phyloP scores from a whole-genome alignment of 2,888 invertebrate species.

The Coelopa pilipes region DNA sequence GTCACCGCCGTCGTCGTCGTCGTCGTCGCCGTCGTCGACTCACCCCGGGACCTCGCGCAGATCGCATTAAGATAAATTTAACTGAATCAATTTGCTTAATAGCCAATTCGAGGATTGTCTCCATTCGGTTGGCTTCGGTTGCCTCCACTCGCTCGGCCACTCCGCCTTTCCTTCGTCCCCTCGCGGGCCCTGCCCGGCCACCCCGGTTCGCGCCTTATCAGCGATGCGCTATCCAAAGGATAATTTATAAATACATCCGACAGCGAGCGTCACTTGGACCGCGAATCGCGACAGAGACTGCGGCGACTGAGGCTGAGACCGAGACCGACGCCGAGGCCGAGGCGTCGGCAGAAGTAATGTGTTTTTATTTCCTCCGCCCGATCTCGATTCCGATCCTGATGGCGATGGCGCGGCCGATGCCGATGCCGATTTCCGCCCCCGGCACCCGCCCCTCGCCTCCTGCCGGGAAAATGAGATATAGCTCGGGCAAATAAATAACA shows the following conservation, averaged over 20 bases:
- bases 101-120: slow-evolving; percentile 60
- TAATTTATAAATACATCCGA: slow-evolving; percentile 47
- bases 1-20: slow-evolving; percentile 22
- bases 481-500: slow-evolving; percentile 39
- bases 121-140: slow-evolving; percentile 39
- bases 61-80: slow-evolving; percentile 66
- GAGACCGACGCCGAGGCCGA: too few relatives aligned
- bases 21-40: slow-evolving; percentile 12
- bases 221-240: slow-evolving; percentile 46
- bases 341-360: slow-evolving; percentile 29
- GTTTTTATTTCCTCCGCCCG: slow-evolving; percentile 11
- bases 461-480: slow-evolving; percentile 30
- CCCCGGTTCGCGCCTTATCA: slow-evolving; percentile 40
- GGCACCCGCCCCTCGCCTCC: too few relatives aligned
- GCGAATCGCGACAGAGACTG: neutral
- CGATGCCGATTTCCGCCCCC: too few relatives aligned
- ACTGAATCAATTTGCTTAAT: slow-evolving; percentile 66
- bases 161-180: neutral
- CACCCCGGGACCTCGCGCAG: slow-evolving; percentile 44
- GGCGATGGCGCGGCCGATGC: too few relatives aligned
- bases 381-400: neutral
- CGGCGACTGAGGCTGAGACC: slow-evolving; percentile 9
- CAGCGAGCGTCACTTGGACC: slow-evolving; percentile 23
- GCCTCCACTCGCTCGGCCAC: slow-evolving; percentile 13
- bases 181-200: neutral